phyloP scores from a whole-genome alignment of 2,797 vertebrate genomes.

The Vespertilio murinus region DNA sequence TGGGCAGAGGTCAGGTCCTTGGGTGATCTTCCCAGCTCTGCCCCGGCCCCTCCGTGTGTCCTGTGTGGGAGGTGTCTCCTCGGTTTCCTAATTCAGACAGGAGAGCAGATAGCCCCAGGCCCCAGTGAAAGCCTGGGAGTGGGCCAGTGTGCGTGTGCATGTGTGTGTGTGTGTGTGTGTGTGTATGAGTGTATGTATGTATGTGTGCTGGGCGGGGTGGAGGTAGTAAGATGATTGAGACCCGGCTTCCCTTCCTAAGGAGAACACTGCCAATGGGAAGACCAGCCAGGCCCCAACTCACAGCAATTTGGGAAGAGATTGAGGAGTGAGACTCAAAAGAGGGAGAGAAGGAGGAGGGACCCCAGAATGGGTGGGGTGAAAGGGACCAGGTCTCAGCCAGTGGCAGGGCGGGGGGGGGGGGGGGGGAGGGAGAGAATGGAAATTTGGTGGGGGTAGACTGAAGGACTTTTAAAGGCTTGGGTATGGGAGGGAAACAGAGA shows the following conservation, averaged over 20 bases:
- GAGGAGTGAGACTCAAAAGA: not conserved
- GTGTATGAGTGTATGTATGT: not conserved
- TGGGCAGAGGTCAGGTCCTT: not conserved
- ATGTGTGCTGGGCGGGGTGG: accelerated
- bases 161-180: not conserved
- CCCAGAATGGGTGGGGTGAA: not conserved
- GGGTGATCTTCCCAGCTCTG: not conserved
- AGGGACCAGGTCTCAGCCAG: not conserved
- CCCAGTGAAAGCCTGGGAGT: not conserved
- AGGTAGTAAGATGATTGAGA: not conserved
- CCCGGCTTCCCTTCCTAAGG: not conserved
- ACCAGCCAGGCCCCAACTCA: not conserved
- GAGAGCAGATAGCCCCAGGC: not conserved
- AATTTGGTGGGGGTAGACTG: not conserved
- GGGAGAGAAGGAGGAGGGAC: not conserved
- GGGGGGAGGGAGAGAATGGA: no score
- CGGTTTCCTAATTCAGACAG: not conserved
- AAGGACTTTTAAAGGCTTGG: not conserved
- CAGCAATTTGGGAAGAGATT: not conserved
- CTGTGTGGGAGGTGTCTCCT: not conserved
- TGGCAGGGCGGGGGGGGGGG: not conserved
- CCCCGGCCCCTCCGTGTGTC: not conserved
- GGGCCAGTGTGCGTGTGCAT: not conserved
- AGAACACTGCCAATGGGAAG: not conserved
- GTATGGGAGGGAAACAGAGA: not conserved